Evolutionary conservation across 2,113 vertebrate species (phyloP).

Genomic region (Antennarius striatus): DNA sequence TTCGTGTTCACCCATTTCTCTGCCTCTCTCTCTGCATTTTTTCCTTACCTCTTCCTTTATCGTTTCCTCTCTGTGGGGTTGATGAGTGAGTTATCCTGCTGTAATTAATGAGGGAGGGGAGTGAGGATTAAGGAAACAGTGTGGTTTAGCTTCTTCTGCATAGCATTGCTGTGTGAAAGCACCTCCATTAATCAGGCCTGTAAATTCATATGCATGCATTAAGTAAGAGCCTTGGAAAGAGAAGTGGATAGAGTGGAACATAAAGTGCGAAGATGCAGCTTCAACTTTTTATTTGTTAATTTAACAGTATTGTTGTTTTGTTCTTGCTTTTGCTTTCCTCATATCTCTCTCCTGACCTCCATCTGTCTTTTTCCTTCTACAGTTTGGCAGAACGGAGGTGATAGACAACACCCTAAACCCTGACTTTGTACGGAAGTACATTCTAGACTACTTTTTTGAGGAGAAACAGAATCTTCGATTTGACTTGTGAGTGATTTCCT

Average conservation of each 20-base stretch:
- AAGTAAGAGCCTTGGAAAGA: neutral
- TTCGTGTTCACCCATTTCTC: slow-evolving; percentile 2
- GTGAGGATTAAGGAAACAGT: slow-evolving; percentile 48
- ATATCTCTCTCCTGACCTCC: slow-evolving; percentile 20
- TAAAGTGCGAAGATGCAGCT: too few species aligned
- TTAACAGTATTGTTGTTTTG: slow-evolving; percentile 1
- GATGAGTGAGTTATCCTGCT: slow-evolving; percentile 38
- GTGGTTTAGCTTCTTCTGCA: slow-evolving; percentile 33
- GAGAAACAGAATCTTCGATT: slow-evolving; percentile 95
- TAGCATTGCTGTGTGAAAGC: slow-evolving; percentile 33
- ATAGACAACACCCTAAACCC: slow-evolving; percentile 96
- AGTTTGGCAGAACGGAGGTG: slow-evolving; percentile 94
- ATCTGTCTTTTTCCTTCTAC: slow-evolving; percentile 32
- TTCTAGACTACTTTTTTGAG: slow-evolving; percentile 95
- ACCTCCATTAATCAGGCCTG: slow-evolving; percentile 44
- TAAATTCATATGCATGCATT: slow-evolving; percentile 9
- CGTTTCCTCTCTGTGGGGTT: slow-evolving; percentile 35
- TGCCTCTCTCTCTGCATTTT: slow-evolving; percentile 6
- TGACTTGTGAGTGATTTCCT: slow-evolving; percentile 88
- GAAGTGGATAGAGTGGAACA: neutral
- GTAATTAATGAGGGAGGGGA: slow-evolving; percentile 60
- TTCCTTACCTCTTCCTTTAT: slow-evolving; percentile 12
- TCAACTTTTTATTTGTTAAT: neutral
- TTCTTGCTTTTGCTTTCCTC: slow-evolving; percentile 26
- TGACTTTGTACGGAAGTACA: slow-evolving; percentile 93